phyloP scores from a whole-genome alignment of 2,113 vertebrate species.

The Poeciliopsis prolifica region DNA sequence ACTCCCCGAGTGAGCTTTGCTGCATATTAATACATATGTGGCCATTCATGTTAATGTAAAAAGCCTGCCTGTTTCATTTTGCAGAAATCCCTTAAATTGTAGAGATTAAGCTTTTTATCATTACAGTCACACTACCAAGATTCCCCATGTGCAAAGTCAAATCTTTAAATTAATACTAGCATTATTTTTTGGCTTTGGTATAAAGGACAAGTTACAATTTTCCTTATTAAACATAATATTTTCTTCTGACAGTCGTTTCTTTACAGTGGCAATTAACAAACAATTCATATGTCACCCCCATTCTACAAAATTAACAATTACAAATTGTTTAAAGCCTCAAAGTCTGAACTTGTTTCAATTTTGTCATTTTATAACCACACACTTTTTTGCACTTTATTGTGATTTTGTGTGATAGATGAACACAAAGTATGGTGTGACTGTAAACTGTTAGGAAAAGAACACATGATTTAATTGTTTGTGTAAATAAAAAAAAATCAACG shows the following conservation, averaged over 20 bases:
- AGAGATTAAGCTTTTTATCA: not conserved
- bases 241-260: slow-evolving; percentile 4
- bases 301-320: slow-evolving; percentile 10
- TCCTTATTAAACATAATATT: slow-evolving; percentile 7
- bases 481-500: no score
- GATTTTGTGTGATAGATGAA: no score
- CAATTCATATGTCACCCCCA: slow-evolving; percentile 13
- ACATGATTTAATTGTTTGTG: no score
- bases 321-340: not conserved
- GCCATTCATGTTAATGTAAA: not conserved
- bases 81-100: no score
- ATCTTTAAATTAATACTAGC: not conserved
- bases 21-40: slow-evolving; percentile 9
- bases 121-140: not conserved
- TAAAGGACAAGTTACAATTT: slow-evolving; percentile 39
- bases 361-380: not conserved
- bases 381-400: not conserved
- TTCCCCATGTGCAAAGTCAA: not conserved
- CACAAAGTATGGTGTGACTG: no score
- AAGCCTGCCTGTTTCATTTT: not conserved
- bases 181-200: slow-evolving; percentile 30
- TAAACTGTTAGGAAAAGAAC: not conserved
- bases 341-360: not conserved
- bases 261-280: slow-evolving; percentile 34
- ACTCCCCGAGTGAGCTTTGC: not conserved